phyloP scores from a whole-genome alignment of 2,888 invertebrate species.

The Carcina quercana region DNA sequence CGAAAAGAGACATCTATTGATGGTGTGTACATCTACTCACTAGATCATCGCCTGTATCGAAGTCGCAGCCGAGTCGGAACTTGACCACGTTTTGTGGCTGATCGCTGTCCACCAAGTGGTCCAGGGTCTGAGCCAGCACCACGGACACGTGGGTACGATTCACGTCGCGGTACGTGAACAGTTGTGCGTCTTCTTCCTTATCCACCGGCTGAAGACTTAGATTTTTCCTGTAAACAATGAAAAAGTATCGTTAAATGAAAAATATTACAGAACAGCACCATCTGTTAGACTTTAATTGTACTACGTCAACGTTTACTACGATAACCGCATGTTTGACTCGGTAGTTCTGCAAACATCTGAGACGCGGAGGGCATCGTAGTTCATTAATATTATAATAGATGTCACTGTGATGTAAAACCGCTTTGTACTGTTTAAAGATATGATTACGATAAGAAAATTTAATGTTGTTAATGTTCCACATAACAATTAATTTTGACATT shows the following conservation, averaged over 20 bases:
- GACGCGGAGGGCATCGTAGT: no score
- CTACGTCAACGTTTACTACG: background rate
- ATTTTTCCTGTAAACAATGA: constrained; percentile 64
- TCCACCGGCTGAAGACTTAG: constrained; percentile 82
- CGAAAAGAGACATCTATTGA: background rate
- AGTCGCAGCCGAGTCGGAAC: constrained; percentile 86
- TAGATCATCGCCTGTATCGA: constrained; percentile 78
- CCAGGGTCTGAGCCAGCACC: constrained; percentile 83
- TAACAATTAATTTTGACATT: no score
- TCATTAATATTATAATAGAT: no score
- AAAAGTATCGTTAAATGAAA: no score
- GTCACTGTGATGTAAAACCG: no score
- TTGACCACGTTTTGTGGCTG: constrained; percentile 87
- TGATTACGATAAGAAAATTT: no score
- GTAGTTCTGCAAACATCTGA: no score
- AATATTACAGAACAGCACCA: background rate
- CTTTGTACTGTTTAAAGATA: no score
- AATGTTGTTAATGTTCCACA: no score
- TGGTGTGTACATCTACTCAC: constrained; percentile 43
- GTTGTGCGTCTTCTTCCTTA: constrained; percentile 80
- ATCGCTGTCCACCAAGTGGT: constrained; percentile 87
- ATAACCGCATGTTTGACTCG: no score
- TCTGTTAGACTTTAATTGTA: background rate
- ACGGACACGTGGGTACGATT: constrained; percentile 86
- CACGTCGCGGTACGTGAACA: constrained; percentile 82